These are phyloP conservation scores for Plecotus auritus DNA, from an alignment of 2,113 vertebrate genomes.

Conservation along the genomic window DNA sequence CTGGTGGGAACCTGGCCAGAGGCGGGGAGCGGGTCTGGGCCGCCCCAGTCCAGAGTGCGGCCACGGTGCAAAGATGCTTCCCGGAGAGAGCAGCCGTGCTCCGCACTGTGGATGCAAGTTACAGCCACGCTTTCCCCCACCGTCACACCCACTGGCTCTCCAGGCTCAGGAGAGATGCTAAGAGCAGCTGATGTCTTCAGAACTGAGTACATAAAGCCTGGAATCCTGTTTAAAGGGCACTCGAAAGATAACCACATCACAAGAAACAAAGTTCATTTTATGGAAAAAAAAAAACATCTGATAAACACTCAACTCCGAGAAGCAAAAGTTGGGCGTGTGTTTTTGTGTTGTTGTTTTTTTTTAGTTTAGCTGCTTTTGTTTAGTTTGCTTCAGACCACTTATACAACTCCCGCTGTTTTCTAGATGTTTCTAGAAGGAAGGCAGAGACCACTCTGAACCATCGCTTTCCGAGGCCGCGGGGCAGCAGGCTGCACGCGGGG, in stretches of 20 bases:
- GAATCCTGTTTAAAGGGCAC: not conserved
- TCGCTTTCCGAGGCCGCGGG: not conserved
- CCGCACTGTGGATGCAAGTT: not conserved
- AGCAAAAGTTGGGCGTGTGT: not conserved
- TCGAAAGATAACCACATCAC: not conserved
- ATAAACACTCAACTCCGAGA: not conserved
- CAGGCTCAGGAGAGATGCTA: not conserved
- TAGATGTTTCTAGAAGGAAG: not conserved
- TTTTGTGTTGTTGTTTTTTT: too few relatives aligned
- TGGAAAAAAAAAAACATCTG: not conserved
- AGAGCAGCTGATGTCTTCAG: slow-evolving; percentile 9
- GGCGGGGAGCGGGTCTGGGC: slow-evolving; percentile 44
- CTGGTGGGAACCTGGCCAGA: slow-evolving; percentile 57
- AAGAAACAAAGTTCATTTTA: not conserved
- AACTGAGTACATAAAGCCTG: not conserved
- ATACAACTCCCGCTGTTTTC: not conserved
- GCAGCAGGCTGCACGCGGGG: not conserved
- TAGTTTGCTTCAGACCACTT: not conserved
- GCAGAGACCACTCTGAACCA: not conserved
- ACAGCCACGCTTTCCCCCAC: slow-evolving; percentile 38
- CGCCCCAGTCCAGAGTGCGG: not conserved
- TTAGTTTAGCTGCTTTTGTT: too few relatives aligned
- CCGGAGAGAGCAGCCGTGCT: not conserved
- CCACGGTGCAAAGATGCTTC: slow-evolving; percentile 19
- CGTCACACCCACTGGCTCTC: not conserved